A percentile compares a stretch with the other conserved stretches of the same genome.
These are phyloP conservation scores for Syngnathus scovelli DNA, from an alignment of 2,113 vertebrate genomes.

Conservation along the genomic window DNA sequence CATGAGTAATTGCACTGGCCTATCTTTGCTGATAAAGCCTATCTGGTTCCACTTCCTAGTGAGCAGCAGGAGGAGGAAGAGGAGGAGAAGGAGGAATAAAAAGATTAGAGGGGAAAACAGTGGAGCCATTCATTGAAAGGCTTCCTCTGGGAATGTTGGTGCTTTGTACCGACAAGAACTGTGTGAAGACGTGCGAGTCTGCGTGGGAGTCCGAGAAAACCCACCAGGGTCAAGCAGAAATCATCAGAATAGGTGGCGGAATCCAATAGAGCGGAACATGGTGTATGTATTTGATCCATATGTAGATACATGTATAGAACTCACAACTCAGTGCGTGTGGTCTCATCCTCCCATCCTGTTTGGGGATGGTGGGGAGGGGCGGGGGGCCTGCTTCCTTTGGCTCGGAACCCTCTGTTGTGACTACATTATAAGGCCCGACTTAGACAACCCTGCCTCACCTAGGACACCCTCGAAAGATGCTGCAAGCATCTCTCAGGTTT, in stretches of 20 bases:
- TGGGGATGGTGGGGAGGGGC: constrained; percentile 71
- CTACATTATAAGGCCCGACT: constrained; percentile 72
- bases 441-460: constrained; percentile 32
- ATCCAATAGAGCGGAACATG: constrained; percentile 20
- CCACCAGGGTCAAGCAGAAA: constrained; percentile 14
- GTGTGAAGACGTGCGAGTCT: constrained; percentile 3
- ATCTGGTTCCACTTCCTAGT: constrained; percentile 43
- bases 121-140: constrained; percentile 53
- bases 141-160: constrained; percentile 11
- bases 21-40: constrained; percentile 35
- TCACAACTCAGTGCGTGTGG: constrained; percentile 53
- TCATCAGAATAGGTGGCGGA: constrained; percentile 20
- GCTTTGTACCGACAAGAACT: constrained; percentile 27
- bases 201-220: constrained; percentile 2
- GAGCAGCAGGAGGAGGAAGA: constrained; percentile 24
- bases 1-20: constrained; percentile 2
- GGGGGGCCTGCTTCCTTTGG: constrained; percentile 84
- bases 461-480: constrained; percentile 3
- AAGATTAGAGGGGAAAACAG: constrained; percentile 55
- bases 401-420: constrained; percentile 83
- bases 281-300: constrained; percentile 28
- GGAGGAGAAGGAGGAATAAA: constrained; percentile 25
- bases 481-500: background rate
- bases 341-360: constrained; percentile 74
- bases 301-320: constrained; percentile 30